Conservation (phyloP, 2,888 invertebrate species). For the Lapara coniferarum region DNA sequence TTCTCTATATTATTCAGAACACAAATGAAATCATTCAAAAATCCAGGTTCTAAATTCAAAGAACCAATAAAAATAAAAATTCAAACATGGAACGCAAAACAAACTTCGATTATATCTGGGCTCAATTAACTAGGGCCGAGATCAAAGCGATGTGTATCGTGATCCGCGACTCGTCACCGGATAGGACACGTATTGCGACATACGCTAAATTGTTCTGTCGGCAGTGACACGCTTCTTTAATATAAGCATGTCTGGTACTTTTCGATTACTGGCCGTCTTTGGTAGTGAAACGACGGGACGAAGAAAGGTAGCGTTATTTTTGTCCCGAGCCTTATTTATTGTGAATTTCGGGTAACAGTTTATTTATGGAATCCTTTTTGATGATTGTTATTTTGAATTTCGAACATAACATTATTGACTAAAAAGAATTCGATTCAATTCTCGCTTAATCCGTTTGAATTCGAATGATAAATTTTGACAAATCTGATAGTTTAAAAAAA, state of each 20-base stretch:
- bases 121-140: constrained; percentile 24
- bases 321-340: neutral
- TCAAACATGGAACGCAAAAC: constrained; percentile 11
- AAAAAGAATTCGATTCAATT: no score
- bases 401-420: no score
- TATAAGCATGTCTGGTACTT: neutral
- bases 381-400: no score
- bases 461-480: no score
- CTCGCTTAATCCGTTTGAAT: no score
- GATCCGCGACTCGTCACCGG: constrained; percentile 27
- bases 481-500: no score
- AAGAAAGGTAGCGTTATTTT: no score
- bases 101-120: constrained; percentile 5
- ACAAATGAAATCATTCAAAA: neutral
- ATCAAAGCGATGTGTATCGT: constrained; percentile 34
- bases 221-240: neutral
- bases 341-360: neutral
- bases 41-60: neutral
- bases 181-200: constrained; percentile 39
- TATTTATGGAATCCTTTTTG: no score
- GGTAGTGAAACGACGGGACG: no score
- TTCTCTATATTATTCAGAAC: no score
- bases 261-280: neutral
- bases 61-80: neutral
- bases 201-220: constrained; percentile 29